Evolutionary conservation across 1,140 invertebrate genomes (phyloP).

Genomic region (Heliconius hewitsoni): DNA sequence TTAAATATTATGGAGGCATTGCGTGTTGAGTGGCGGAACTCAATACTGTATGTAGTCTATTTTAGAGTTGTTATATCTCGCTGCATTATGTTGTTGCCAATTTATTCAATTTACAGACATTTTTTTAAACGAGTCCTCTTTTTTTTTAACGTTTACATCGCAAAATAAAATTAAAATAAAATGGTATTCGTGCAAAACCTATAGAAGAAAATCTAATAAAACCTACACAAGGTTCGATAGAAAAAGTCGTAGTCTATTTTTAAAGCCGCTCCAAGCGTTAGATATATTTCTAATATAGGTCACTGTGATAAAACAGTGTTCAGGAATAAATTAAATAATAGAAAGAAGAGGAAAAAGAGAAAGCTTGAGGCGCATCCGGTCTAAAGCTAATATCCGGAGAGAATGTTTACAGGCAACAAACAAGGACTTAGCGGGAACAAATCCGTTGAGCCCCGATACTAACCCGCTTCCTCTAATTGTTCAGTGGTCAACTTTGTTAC

Average conservation of each 20-base stretch:
- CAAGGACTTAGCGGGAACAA: conserved; percentile 62
- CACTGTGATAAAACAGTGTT: conserved; percentile 33
- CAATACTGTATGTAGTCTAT: too few relatives aligned
- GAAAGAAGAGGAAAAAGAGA: conserved; percentile 21
- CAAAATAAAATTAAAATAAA: too few relatives aligned
- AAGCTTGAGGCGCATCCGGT: conserved; percentile 52
- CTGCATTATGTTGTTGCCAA: too few relatives aligned
- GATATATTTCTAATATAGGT: conserved; percentile 31
- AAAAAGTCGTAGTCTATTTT: conserved; percentile 25
- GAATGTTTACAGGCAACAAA: conserved; percentile 68
- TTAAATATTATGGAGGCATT: too few relatives aligned
- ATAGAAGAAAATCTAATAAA: not conserved
- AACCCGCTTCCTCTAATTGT: conserved; percentile 60
- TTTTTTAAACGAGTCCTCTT: too few relatives aligned
- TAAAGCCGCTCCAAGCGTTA: conserved; percentile 15
- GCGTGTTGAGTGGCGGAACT: too few relatives aligned
- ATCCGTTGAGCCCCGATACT: conserved; percentile 51
- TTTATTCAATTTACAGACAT: too few relatives aligned
- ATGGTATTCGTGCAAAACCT: not conserved
- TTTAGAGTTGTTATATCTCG: too few relatives aligned
- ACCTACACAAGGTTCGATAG: not conserved
- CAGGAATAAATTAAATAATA: conserved; percentile 39
- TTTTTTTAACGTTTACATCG: not conserved
- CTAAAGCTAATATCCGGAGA: conserved; percentile 68
- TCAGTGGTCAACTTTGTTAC: conserved; percentile 49